These are phyloP conservation scores for Pristionchus japonicus DNA, from an alignment of 2,888 invertebrate species.

Conservation along the genomic window DNA sequence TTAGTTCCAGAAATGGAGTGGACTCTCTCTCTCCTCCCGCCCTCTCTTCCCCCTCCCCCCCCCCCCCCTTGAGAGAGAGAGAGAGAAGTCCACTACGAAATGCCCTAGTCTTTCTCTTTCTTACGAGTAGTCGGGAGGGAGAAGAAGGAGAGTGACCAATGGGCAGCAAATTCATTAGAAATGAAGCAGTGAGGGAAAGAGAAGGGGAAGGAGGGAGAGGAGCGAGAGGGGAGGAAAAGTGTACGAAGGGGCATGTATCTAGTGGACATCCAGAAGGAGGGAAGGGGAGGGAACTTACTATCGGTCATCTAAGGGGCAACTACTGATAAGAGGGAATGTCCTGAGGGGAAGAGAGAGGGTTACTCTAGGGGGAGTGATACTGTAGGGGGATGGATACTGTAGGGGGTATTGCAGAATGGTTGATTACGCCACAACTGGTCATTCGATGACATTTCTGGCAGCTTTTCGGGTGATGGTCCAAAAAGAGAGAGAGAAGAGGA, in stretches of 20 bases:
- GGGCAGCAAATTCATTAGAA: constrained; percentile 6
- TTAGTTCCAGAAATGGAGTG: neutral
- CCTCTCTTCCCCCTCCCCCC: neutral
- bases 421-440: neutral
- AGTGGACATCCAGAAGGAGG: neutral
- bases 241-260: neutral
- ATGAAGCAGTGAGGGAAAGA: neutral
- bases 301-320: neutral
- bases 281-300: neutral
- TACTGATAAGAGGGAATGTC: neutral
- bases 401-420: neutral
- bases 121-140: constrained; percentile 22
- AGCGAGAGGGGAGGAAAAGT: neutral
- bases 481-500: constrained; percentile 11
- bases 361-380: too few species aligned
- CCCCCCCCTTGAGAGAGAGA: neutral
- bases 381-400: too few species aligned
- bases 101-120: neutral
- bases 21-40: constrained; percentile 9
- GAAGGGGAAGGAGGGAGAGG: constrained; percentile 8
- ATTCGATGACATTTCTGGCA: neutral
- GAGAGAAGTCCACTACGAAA: neutral
- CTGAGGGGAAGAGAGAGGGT: neutral
- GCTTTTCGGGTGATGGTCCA: neutral
- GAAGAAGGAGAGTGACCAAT: constrained; percentile 18